Percentiles rank a stretch among this genome's conserved stretches.
These are phyloP conservation scores for Odontamblyopus lacepedii DNA, from an alignment of 2,797 vertebrate species.

Conservation along the genomic window DNA sequence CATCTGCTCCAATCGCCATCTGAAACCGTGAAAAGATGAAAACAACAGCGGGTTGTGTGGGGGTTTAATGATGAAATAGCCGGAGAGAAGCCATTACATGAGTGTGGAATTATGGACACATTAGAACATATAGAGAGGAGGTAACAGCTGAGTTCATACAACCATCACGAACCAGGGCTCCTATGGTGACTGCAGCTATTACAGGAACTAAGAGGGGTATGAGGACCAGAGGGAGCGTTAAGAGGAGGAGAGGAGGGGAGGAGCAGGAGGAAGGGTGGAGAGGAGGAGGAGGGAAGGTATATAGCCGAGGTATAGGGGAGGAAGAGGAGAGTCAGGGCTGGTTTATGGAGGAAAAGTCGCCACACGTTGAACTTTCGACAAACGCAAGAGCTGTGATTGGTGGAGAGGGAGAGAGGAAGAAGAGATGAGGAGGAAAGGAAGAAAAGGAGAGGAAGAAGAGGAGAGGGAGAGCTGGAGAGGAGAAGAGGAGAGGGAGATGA, in stretches of 20 bases:
- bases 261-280: background rate
- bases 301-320: too few relatives aligned
- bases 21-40: background rate
- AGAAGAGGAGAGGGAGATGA: too few relatives aligned
- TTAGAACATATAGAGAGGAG: constrained; percentile 6
- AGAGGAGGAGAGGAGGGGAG: constrained; percentile 1
- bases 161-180: constrained; percentile 15
- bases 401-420: too few relatives aligned
- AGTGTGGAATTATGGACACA: constrained; percentile 3
- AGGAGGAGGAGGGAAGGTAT: background rate
- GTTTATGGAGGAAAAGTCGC: too few relatives aligned
- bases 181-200: constrained; percentile 31
- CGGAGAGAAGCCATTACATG: background rate
- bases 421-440: too few relatives aligned
- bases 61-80: background rate
- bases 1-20: background rate
- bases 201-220: constrained; percentile 24
- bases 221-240: constrained; percentile 14
- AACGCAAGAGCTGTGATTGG: too few relatives aligned
- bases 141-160: constrained; percentile 31
- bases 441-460: too few relatives aligned
- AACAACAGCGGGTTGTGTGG: background rate
- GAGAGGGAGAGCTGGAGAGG: too few relatives aligned
- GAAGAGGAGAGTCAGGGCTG: too few relatives aligned
- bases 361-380: too few relatives aligned